Percentiles rank a stretch among this genome's conserved stretches.
Conservation (phyloP, 2,113 vertebrate genomes). For the Aix galericulata region DNA sequence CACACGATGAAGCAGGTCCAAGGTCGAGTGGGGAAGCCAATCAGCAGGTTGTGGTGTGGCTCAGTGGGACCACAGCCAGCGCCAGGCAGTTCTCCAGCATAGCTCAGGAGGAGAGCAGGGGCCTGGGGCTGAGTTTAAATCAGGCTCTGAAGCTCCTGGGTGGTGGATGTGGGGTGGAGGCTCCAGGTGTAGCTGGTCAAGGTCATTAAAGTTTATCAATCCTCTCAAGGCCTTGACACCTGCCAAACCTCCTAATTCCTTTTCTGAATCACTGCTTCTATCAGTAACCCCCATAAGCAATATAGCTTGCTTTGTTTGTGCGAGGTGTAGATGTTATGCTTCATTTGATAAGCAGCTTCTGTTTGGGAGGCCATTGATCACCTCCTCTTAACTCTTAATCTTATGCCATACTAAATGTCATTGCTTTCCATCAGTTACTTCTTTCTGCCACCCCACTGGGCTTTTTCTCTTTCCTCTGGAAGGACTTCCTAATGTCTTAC, state of each 20-base stretch:
- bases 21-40: not conserved
- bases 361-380: not conserved
- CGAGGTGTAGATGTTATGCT: not conserved
- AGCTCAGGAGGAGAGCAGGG: accelerated
- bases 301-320: not conserved
- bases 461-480: not conserved
- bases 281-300: not conserved
- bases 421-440: not conserved
- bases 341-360: not conserved
- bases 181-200: not conserved
- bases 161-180: not conserved
- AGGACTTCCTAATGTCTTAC: not conserved
- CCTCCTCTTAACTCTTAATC: not conserved
- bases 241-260: not conserved
- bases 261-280: not conserved
- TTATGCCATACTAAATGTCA: not conserved
- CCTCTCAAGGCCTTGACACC: not conserved
- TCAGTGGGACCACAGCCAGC: accelerated
- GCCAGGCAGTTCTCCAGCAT: not conserved
- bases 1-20: accelerated
- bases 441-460: not conserved
- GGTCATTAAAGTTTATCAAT: not conserved
- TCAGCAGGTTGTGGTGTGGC: not conserved
- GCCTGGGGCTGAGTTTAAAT: not conserved
- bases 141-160: not conserved